Percentiles rank a stretch among this genome's conserved stretches.
These are phyloP conservation scores for Drosophila ficusphila DNA, from an alignment of 1,140 invertebrate species.

Conservation along the genomic window DNA sequence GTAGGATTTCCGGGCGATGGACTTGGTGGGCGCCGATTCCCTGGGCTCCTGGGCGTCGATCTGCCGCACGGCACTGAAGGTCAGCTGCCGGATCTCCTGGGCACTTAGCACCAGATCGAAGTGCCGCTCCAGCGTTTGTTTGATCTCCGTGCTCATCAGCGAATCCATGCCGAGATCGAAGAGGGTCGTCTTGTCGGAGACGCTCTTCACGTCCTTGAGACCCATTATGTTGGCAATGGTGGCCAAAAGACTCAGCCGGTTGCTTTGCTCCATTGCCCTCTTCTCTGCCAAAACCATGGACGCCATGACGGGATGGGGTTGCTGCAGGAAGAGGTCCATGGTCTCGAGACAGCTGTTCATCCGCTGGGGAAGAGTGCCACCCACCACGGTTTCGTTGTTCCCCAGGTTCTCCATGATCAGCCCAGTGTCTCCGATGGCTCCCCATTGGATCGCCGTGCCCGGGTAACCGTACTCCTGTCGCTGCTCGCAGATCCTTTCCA, in stretches of 20 bases:
- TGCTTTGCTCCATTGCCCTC: slow-evolving; percentile 85
- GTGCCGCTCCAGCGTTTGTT: slow-evolving; percentile 96
- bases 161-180: slow-evolving; percentile 98
- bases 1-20: too few species aligned
- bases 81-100: slow-evolving; percentile 94
- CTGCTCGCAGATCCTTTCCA: slow-evolving; percentile 96
- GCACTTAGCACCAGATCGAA: slow-evolving; percentile 94
- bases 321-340: slow-evolving; percentile 94
- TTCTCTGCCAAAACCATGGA: slow-evolving; percentile 93
- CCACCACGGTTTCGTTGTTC: slow-evolving; percentile 93
- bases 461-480: slow-evolving; percentile 91
- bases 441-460: slow-evolving; percentile 97
- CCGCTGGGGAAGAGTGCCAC: slow-evolving; percentile 96
- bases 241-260: slow-evolving; percentile 87
- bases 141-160: slow-evolving; percentile 98
- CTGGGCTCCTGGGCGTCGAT: slow-evolving; percentile 85
- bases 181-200: slow-evolving; percentile 90
- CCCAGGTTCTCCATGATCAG: slow-evolving; percentile 94
- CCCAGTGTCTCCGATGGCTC: slow-evolving; percentile 98
- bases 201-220: slow-evolving; percentile 90
- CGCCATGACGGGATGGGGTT: slow-evolving; percentile 92
- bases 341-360: slow-evolving; percentile 94
- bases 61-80: slow-evolving; percentile 89
- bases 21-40: background rate
- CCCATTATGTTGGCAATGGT: slow-evolving; percentile 94